Evolutionary conservation across 2,888 invertebrate species (phyloP), one percentile per base, ranked within the genome.

Genomic region (Ctenicera cuprea): DNA sequence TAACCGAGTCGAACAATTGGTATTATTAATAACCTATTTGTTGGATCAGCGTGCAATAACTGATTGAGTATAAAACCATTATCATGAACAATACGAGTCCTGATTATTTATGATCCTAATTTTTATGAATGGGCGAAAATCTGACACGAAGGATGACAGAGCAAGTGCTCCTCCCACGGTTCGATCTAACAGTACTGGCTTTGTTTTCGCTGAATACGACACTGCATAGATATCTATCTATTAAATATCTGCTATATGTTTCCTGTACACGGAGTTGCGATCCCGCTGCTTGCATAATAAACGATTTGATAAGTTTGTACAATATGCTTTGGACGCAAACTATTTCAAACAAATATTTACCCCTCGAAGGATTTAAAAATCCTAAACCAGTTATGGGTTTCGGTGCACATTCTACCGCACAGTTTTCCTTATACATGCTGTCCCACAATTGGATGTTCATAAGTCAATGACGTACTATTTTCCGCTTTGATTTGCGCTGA

Each of bases 241-340:
- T 73, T 78, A 75, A 77, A 76, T 78, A 78, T 78, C 78, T 77
- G 62, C 75, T 77, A 77, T 79, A 78, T 77, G 79, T 79, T 79
- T 78, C 79, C 79, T 79, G 79, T 78, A 76, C 78, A 77, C 57
- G 71, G 68, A 73, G 63, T 61, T 73, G 73, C 73, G 61, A 64
- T 69, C 73, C 73, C 73, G 73, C 73, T 73, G 69, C 64, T 73
- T 67, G 69, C 68, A 73, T 73, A 73, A 73, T 73, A 73, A 73
- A 73, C 68, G 63, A 64, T 73, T 73, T 67, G 71, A 71, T 66
- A 61, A 71, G 71, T 66, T 54, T 45, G 66, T 61, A 65, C 71
- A 66, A 71, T 71, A 61, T 71, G 66, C 61, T 50, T 33, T 30
- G 41, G 54, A 73, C 57, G 26, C 30, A 67, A 71, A 67, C 72